Evolutionary conservation across 2,888 invertebrate species (phyloP).

Genomic region (Bunonema sp.): DNA sequence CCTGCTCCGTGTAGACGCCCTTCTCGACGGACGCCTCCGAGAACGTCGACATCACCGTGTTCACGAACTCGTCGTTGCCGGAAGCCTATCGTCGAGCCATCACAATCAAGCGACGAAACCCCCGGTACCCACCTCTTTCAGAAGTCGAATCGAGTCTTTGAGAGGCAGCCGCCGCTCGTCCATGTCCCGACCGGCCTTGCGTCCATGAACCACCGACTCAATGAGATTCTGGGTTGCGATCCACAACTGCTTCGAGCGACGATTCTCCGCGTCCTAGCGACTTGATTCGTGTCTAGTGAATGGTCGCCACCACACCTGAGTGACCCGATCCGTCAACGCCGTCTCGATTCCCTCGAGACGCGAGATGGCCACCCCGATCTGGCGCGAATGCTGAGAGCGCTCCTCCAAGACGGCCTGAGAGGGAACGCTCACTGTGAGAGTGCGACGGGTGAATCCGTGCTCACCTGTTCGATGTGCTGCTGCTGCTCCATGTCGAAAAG

Average conservation of each 20-base stretch:
- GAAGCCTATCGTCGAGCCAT: constrained; percentile 10
- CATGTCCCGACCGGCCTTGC: constrained; percentile 46
- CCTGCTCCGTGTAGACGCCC: constrained; percentile 75
- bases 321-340: constrained; percentile 54
- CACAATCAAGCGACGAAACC: not conserved
- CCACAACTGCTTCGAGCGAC: constrained; percentile 70
- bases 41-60: constrained; percentile 60
- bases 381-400: constrained; percentile 57
- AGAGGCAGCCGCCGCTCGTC: constrained; percentile 38
- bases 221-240: constrained; percentile 75
- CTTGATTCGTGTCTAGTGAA: not conserved
- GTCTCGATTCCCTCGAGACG: constrained; percentile 63
- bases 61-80: constrained; percentile 61
- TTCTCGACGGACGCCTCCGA: constrained; percentile 62
- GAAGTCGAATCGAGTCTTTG: constrained; percentile 14
- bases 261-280: constrained; percentile 47
- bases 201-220: constrained; percentile 51
- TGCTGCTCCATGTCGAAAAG: constrained; percentile 50
- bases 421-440: not conserved
- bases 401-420: constrained; percentile 55
- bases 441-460: not conserved
- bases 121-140: constrained; percentile 23
- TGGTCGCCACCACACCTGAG: constrained; percentile 49
- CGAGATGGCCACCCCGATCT: constrained; percentile 61
- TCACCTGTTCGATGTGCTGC: constrained; percentile 49